Conservation (phyloP, 2,113 vertebrate species). For the Atherinomorus stipes region DNA sequence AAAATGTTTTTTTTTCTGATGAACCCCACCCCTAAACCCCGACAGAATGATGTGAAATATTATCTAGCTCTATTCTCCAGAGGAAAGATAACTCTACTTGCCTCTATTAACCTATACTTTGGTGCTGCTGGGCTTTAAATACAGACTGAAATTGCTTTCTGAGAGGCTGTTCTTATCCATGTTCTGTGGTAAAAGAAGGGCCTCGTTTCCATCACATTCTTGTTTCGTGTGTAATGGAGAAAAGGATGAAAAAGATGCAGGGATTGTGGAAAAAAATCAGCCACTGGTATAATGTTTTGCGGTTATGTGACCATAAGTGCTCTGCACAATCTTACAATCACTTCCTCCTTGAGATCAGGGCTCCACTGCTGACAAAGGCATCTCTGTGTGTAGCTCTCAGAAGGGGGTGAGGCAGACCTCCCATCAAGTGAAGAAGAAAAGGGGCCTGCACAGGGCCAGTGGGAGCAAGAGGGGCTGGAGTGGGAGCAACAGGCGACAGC, state of each 20-base stretch:
- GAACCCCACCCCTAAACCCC: slow-evolving; percentile 44
- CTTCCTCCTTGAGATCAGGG: slow-evolving; percentile 54
- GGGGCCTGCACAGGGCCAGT: slow-evolving; percentile 63
- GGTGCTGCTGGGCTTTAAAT: slow-evolving; percentile 39
- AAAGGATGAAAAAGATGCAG: slow-evolving; percentile 53
- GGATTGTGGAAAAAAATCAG: slow-evolving; percentile 56
- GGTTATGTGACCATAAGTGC: slow-evolving; percentile 62
- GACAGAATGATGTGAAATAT: slow-evolving; percentile 28
- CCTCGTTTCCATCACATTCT: slow-evolving; percentile 63
- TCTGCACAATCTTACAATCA: slow-evolving; percentile 57
- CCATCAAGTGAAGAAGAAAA: slow-evolving; percentile 69
- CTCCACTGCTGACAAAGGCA: slow-evolving; percentile 64
- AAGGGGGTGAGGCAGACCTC: slow-evolving; percentile 72
- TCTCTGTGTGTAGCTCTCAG: slow-evolving; percentile 75
- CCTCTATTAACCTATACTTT: slow-evolving; percentile 36
- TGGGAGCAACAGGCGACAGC: slow-evolving; percentile 67
- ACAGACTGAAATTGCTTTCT: slow-evolving; percentile 29
- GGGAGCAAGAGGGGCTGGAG: slow-evolving; percentile 67
- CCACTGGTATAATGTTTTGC: slow-evolving; percentile 57
- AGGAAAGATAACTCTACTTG: slow-evolving; percentile 29
- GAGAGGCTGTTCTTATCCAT: slow-evolving; percentile 21
- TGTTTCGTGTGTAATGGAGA: slow-evolving; percentile 68
- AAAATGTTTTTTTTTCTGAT: slow-evolving; percentile 41
- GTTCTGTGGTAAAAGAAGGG: slow-evolving; percentile 58
- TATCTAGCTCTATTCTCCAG: slow-evolving; percentile 37